These are phyloP conservation scores for Lasius fuliginosus DNA, from an alignment of 2,888 invertebrate species.

Conservation along the genomic window DNA sequence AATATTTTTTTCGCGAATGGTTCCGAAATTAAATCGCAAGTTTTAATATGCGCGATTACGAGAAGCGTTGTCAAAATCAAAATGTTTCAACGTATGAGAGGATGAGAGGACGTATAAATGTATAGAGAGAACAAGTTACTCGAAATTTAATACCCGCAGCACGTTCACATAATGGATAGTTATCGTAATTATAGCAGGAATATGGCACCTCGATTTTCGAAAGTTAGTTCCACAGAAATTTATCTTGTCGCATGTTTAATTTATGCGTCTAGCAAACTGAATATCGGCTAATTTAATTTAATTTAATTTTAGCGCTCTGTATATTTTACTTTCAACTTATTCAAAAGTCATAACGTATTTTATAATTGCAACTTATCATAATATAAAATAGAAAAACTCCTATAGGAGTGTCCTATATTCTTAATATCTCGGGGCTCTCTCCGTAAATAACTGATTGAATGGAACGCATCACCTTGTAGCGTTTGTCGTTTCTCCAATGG, in stretches of 20 bases:
- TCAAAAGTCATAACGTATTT: conserved; percentile 8
- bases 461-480: conserved; percentile 3
- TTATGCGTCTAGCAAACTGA: conserved; percentile 13
- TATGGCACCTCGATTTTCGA: conserved; percentile 22
- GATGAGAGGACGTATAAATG: background rate
- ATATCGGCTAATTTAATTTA: conserved; percentile 21
- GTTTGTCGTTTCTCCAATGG: conserved; percentile 28
- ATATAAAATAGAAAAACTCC: background rate
- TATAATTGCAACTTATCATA: background rate
- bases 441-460: conserved; percentile 28
- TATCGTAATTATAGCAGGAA: conserved; percentile 7
- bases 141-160: background rate
- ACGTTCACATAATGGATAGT: conserved; percentile 26
- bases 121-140: background rate
- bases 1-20: conserved; percentile 26
- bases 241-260: conserved; percentile 37
- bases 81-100: background rate
- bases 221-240: conserved; percentile 32
- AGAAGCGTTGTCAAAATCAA: conserved; percentile 4
- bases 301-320: background rate
- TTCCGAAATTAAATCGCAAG: conserved; percentile 12
- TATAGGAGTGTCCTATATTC: background rate
- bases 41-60: conserved; percentile 15
- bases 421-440: conserved; percentile 8
- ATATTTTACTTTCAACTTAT: background rate